Evolutionary conservation across 1,140 invertebrate genomes (phyloP), one percentile per base, ranked within the genome.

Genomic region (Globodera ellingtonae): DNA sequence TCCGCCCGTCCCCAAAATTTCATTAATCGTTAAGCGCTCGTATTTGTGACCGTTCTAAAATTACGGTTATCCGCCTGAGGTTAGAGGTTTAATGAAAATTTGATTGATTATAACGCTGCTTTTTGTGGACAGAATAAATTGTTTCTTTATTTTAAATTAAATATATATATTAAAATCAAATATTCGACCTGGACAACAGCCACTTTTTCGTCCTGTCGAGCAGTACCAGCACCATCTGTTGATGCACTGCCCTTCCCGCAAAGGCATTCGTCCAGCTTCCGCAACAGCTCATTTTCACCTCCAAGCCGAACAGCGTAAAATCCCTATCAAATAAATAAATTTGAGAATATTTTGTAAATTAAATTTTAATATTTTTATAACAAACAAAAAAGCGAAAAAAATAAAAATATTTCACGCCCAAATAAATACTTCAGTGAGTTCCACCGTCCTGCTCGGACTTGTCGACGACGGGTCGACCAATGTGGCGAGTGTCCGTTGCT

Each of bases 271-370:
- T 77, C 75, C 69, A 77, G n/a, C 21, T 62, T 35, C 0, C 62
- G 62, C 46, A 77, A 69, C 48, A 77, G 10, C 3, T 77, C 75
- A 47, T 77, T 62, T 77, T 77, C 75, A 18, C 75, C 75, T 10
- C 75, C 75, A 10, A 77, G 46, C 21, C 75, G 75, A 5, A 77
- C 75, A 18, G 75, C 75, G 69, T 77, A 77, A 67, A 77, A 77
- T n/a, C 75, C 75, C 75, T 77, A 35, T 47, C 15, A 65, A 21
- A 18, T 13, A 44, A 75, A 65, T 59, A 56, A 47, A 35, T 74
- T 59, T 10, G 18, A 1, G 7, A 21, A 21, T 44, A 13, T 21
- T 10, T 44, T 9, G 66, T 8, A 13, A 7, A 9, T 52, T 7
- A 52, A 52, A 52, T 52, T 52, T 52, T 52, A 52, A 50, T 13